Evolutionary conservation across 2,113 vertebrate genomes (phyloP).

Genomic region (Leptodactylus fuscus): DNA sequence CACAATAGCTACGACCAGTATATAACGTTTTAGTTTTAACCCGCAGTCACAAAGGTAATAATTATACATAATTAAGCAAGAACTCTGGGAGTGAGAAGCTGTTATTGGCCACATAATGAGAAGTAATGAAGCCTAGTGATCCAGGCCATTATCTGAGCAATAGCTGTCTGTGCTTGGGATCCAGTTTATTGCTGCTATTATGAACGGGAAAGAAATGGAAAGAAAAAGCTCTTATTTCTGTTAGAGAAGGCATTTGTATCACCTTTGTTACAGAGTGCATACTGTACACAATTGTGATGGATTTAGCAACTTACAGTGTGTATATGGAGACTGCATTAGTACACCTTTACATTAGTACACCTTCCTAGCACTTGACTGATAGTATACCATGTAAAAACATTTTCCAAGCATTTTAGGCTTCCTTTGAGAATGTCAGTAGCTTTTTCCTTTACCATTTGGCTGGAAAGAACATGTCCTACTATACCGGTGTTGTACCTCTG

Average conservation of each 20-base stretch:
- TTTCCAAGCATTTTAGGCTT: background rate
- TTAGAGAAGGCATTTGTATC: constrained; percentile 33
- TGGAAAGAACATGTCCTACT: background rate
- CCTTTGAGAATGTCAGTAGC: background rate
- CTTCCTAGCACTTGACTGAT: background rate
- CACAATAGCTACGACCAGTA: constrained; percentile 38
- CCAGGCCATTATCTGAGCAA: constrained; percentile 58
- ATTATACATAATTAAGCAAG: constrained; percentile 58
- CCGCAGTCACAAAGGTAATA: constrained; percentile 56
- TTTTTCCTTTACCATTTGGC: background rate
- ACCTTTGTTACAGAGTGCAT: constrained; percentile 12
- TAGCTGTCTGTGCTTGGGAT: constrained; percentile 54
- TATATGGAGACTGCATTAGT: background rate
- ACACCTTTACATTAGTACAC: background rate
- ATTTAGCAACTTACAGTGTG: constrained; percentile 25
- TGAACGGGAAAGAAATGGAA: constrained; percentile 32
- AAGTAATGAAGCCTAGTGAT: constrained; percentile 60
- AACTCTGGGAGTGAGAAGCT: constrained; percentile 55
- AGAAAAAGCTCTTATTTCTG: constrained; percentile 49
- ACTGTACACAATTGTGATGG: constrained; percentile 9
- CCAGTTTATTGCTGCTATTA: constrained; percentile 60
- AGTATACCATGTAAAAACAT: background rate
- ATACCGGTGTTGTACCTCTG: too few relatives aligned
- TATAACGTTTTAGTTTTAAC: constrained; percentile 54
- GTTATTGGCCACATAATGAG: constrained; percentile 60